Percentiles rank a stretch among this genome's conserved stretches.
Conservation (phyloP, 2,797 vertebrate genomes). For the Artibeus lituratus region DNA sequence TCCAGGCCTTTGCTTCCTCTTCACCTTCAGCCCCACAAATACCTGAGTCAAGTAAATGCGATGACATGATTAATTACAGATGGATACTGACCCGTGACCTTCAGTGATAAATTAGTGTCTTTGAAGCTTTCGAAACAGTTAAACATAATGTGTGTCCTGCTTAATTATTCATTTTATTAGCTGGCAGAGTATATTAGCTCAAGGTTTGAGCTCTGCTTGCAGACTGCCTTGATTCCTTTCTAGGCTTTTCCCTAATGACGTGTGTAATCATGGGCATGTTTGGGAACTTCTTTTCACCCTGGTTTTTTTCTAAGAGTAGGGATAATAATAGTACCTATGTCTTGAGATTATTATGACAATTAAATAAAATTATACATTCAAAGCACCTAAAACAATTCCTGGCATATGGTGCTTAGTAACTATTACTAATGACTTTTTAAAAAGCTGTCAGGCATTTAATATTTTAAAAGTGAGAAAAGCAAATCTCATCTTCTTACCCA, state of each 20-base stretch:
- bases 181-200: neutral
- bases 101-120: neutral
- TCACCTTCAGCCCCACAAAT: neutral
- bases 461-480: constrained; percentile 8
- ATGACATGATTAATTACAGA: neutral
- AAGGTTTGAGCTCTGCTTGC: neutral
- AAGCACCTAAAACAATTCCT: neutral
- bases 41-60: neutral
- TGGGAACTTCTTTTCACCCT: neutral
- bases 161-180: neutral
- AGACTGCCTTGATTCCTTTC: neutral
- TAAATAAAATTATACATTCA: neutral
- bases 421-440: neutral
- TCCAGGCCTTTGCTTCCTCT: neutral
- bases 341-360: neutral
- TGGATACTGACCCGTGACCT: neutral
- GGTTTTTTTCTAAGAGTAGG: neutral
- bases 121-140: neutral
- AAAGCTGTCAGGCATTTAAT: neutral
- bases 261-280: neutral
- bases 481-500: neutral
- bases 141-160: neutral
- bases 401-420: neutral
- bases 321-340: neutral
- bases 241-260: neutral